Evolutionary conservation across 2,113 vertebrate species (phyloP).

Genomic region (Dipodomys merriami): DNA sequence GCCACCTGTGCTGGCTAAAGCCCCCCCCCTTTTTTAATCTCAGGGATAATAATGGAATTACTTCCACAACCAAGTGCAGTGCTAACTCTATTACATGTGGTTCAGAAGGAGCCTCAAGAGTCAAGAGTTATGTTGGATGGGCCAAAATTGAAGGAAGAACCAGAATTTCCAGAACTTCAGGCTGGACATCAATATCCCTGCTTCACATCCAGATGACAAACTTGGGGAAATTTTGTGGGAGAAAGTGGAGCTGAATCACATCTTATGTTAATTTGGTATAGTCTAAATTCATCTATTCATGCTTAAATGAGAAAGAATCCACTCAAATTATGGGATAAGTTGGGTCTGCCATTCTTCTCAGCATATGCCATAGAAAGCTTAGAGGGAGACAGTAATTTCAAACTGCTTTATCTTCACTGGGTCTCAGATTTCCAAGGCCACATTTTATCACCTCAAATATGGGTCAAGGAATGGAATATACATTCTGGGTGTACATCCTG

Average conservation of each 20-base stretch:
- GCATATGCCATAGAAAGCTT: not conserved
- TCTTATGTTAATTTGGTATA: not conserved
- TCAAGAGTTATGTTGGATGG: not conserved
- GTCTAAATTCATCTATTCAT: not conserved
- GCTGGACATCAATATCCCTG: not conserved
- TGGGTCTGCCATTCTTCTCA: not conserved
- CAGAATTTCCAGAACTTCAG: not conserved
- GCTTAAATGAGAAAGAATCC: not conserved
- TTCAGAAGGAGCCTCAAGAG: not conserved
- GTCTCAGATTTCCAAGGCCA: not conserved
- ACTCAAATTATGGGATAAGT: not conserved
- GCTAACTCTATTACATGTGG: not conserved
- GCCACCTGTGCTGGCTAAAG: too few species aligned
- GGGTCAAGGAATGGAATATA: not conserved
- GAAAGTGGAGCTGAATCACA: not conserved
- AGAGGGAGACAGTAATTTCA: constrained; percentile 12
- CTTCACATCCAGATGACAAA: not conserved
- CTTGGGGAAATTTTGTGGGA: not conserved
- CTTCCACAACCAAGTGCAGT: too few species aligned
- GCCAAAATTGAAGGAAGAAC: not conserved
- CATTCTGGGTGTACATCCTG: not conserved
- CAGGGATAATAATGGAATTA: too few species aligned
- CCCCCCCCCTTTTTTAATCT: not conserved
- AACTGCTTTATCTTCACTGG: not conserved
- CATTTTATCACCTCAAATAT: not conserved